Percentiles rank a stretch among this genome's conserved stretches.
These are phyloP conservation scores for Hyperoodon ampullatus DNA, from an alignment of 2,113 vertebrate species.

Conservation along the genomic window DNA sequence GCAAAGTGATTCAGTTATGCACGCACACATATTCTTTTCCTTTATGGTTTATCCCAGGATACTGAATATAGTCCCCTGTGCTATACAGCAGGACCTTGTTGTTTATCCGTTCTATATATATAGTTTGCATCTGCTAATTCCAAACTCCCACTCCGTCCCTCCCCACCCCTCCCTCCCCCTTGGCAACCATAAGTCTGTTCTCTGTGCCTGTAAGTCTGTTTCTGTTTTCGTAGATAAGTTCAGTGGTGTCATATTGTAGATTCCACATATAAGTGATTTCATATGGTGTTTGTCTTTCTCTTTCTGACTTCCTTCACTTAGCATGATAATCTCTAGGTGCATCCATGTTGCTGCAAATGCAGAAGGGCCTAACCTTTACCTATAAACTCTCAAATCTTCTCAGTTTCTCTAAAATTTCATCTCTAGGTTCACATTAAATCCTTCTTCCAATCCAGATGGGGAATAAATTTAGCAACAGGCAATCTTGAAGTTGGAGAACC, in stretches of 20 bases:
- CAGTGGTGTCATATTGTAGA: background rate
- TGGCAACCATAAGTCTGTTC: background rate
- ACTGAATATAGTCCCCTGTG: background rate
- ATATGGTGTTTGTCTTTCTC: background rate
- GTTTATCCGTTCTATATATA: background rate
- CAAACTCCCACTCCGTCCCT: background rate
- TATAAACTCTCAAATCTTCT: background rate
- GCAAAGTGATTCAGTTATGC: background rate
- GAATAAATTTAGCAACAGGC: background rate
- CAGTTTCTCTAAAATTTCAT: background rate
- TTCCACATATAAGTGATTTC: background rate
- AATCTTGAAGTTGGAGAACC: background rate
- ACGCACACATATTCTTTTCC: background rate
- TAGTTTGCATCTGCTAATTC: background rate
- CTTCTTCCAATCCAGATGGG: background rate
- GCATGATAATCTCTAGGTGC: background rate
- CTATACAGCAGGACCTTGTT: background rate
- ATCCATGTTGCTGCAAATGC: background rate
- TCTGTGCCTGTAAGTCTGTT: background rate
- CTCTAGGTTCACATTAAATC: background rate
- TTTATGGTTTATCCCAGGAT: background rate
- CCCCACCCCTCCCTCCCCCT: background rate
- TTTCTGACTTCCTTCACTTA: background rate
- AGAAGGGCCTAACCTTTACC: background rate
- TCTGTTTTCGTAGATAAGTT: background rate